Evolutionary conservation across 2,797 vertebrate genomes (phyloP), one percentile per base, ranked within the genome.

Genomic region (Molossus alvarezi): DNA sequence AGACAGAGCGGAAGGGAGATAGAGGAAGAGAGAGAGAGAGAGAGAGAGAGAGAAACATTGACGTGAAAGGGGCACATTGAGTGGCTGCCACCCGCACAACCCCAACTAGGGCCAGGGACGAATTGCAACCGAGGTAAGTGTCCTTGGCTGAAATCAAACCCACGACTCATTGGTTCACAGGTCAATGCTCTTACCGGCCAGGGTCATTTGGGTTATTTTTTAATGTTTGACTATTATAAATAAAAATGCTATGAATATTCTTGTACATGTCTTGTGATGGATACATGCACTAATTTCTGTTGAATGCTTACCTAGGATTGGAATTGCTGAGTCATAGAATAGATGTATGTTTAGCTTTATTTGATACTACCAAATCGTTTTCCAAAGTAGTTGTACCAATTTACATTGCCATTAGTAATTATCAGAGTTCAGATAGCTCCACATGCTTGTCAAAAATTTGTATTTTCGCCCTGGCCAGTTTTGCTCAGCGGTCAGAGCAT

Each of bases 291-390:
- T 88, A 27, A 60, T 88, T 79, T 37, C 72, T 91, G 17, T 83
- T 58, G 33, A 96, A 53, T 85, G 27, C 64, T 90, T 76, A 48
- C 45, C 45, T 33, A 48, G 14, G 37, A 90, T 71, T 87, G 48
- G 69, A 95, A 90, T 90, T 95, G 72, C 67, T 92, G 60, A 71
- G 51, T 80, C 73, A 48, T 41, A 81, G 48, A 72, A 37, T 79
- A 79, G 23, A 58, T 80, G 37, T 60, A 64, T 93, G 41, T 73
- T 84, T 79, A 65, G 55, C 53, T 87, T 87, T 62, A 90, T 67
- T 90, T 93, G 64, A 79, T 76, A 69, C 18, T 55, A 33, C 27
- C 69, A 76, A 86, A 62, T 79, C 55, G 21, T 90, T 87, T 82
- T 76, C 53, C 67, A 82, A 90, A 86, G 14, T 81, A 15, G 6